Evolutionary conservation across 2,888 invertebrate species (phyloP), one percentile per base, ranked within the genome.

Genomic region (Calliphora vomitoria): DNA sequence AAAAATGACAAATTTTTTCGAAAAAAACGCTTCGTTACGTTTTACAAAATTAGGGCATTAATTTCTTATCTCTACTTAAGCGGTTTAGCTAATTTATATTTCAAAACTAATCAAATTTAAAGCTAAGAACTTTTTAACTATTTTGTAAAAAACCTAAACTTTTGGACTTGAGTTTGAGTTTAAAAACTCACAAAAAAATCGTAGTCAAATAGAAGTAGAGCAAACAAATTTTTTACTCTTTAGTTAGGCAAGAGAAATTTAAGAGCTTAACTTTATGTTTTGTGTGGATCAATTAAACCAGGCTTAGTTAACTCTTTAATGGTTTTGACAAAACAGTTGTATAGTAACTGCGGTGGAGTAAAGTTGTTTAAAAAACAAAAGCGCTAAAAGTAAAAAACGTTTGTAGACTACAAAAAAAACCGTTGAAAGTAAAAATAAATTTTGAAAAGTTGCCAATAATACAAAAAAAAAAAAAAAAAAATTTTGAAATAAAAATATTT

Each of bases 391-490:
- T 47, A 31, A 62, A 60, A 74, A 25, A 41, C 50, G 15, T 72
- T 78, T 64, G 5, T 53, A 47, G 13, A 60, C 53, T 25, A 50
- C n/a, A 18, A 71, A 82, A 44, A 55, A 80, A 74, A 47, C 80
- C 44, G 84, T 84, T 84, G 72, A 87, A 87, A 80, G 83, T 86
- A 44, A 8, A 83, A 72, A 47, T 0, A 53, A 74, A 76, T 18
- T 74, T 87, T 84, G 81, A 78, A 78, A 84, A 69, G 35, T 64
- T 78, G 87, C 87, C 81, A 87, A 84, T 64, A 68, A 74, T 31
- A 64, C 15, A 44, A 47, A 58, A 53, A 58, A 53, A n/a, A n/a
- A 62, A n/a, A n/a, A n/a, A n/a, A n/a, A n/a, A 47, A 50, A 47
- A 64, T 50, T 50, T 20, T 6, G 55, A 66, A 31, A 62, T 44